Evolutionary conservation across 2,888 invertebrate species (phyloP).

Genomic region (Gisinianus flammeolus): DNA sequence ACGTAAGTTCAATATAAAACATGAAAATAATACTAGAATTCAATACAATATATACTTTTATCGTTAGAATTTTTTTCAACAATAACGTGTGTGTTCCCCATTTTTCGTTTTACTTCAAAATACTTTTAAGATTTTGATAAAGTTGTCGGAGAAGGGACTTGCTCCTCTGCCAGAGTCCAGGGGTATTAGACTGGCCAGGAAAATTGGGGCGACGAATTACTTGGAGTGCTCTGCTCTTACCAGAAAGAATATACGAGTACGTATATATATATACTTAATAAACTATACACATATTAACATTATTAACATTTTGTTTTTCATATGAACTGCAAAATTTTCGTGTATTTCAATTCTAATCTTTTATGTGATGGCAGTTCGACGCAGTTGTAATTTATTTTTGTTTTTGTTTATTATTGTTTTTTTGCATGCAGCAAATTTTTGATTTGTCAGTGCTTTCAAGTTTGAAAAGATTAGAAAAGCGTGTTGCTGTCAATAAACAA

Average conservation of each 20-base stretch:
- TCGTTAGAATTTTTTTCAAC: background rate
- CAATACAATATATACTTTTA: background rate
- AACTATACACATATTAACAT: background rate
- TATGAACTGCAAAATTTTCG: background rate
- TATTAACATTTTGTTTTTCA: too few species aligned
- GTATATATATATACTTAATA: background rate
- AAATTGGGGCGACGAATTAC: constrained; percentile 96
- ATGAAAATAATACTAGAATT: background rate
- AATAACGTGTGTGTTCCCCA: background rate
- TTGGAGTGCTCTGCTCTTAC: constrained; percentile 97
- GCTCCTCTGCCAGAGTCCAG: constrained; percentile 53
- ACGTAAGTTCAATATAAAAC: constrained; percentile 34
- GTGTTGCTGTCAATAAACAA: background rate
- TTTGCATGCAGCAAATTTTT: constrained; percentile 46
- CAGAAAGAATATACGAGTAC: constrained; percentile 70
- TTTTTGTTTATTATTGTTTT: constrained; percentile 9
- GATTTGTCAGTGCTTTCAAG: constrained; percentile 23
- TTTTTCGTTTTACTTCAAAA: constrained; percentile 9
- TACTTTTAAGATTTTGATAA: constrained; percentile 33
- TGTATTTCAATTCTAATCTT: background rate
- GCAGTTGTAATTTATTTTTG: background rate
- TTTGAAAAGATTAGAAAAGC: background rate
- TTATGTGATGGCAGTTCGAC: background rate
- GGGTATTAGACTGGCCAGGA: constrained; percentile 76
- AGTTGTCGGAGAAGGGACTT: constrained; percentile 53